Evolutionary conservation across 2,113 vertebrate genomes (phyloP).

Genomic region (Seriola quinqueradiata): DNA sequence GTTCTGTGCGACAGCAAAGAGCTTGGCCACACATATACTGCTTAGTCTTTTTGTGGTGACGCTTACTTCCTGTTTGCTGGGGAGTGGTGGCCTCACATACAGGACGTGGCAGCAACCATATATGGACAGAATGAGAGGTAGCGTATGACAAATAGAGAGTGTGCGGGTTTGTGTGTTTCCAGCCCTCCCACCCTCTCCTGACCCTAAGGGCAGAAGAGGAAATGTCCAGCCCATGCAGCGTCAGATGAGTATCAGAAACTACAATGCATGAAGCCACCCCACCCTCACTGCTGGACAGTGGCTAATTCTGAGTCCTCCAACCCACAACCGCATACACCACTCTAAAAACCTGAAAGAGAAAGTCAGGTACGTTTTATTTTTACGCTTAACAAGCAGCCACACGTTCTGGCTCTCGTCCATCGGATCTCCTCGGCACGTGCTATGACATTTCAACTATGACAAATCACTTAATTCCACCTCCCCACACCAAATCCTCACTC

Average conservation of each 20-base stretch:
- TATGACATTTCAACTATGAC: constrained; percentile 17
- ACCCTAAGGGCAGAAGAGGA: constrained; percentile 65
- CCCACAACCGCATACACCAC: not conserved
- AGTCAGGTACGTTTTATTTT: constrained; percentile 28
- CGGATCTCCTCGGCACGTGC: not conserved
- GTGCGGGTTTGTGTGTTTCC: constrained; percentile 2
- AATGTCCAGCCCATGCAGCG: constrained; percentile 63
- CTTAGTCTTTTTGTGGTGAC: constrained; percentile 49
- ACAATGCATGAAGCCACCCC: not conserved
- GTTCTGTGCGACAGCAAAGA: not conserved
- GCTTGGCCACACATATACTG: not conserved
- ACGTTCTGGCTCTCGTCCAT: not conserved
- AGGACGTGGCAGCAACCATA: constrained; percentile 70
- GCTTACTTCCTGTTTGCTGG: constrained; percentile 74
- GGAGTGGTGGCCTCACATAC: constrained; percentile 44
- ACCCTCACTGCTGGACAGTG: constrained; percentile 7
- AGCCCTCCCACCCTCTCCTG: constrained; percentile 54
- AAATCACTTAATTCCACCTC: constrained; percentile 25
- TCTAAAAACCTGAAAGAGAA: constrained; percentile 45
- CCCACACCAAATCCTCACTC: not conserved
- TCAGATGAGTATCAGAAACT: constrained; percentile 57
- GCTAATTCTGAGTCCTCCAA: constrained; percentile 4
- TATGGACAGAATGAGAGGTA: constrained; percentile 72
- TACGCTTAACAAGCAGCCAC: not conserved
- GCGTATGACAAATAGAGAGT: constrained; percentile 2